A percentile compares a stretch with the other conserved stretches of the same genome.
phyloP scores from a whole-genome alignment of 2,888 invertebrate genomes.

The Caenorhabditis becei region DNA sequence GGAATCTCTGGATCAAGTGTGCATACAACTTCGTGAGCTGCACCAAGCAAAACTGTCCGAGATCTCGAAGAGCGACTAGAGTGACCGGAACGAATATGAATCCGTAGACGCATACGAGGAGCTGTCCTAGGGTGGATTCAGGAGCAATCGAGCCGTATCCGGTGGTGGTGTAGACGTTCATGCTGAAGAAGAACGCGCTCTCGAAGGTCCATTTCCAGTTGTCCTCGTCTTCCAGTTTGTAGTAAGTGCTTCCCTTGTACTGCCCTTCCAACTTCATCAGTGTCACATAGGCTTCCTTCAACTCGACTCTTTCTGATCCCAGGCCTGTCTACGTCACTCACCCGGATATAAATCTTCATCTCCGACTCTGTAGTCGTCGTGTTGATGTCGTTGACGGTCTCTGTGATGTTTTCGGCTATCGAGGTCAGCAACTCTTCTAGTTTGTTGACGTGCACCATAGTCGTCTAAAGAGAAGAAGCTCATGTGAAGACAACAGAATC shows the following conservation, averaged over 20 bases:
- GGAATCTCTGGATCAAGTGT: slow-evolving; percentile 54
- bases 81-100: slow-evolving; percentile 71
- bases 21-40: slow-evolving; percentile 70
- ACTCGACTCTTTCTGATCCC: not conserved
- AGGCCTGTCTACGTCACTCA: slow-evolving; percentile 10
- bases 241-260: slow-evolving; percentile 67
- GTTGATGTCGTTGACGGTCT: slow-evolving; percentile 51
- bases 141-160: slow-evolving; percentile 73
- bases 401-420: slow-evolving; percentile 47
- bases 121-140: slow-evolving; percentile 60
- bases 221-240: slow-evolving; percentile 64
- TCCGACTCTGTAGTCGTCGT: slow-evolving; percentile 35
- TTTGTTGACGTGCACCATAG: slow-evolving; percentile 26
- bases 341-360: slow-evolving; percentile 59
- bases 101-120: slow-evolving; percentile 63
- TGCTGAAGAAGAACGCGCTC: slow-evolving; percentile 70
- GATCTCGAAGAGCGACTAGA: slow-evolving; percentile 66
- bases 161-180: slow-evolving; percentile 73
- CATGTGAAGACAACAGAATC: not conserved
- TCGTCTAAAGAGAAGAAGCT: slow-evolving; percentile 21
- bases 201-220: slow-evolving; percentile 71
- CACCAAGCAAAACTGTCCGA: slow-evolving; percentile 71
- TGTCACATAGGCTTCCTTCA: slow-evolving; percentile 64
- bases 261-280: slow-evolving; percentile 58
- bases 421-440: slow-evolving; percentile 45